Evolutionary conservation across 2,888 invertebrate species (phyloP).

Genomic region (Drosophila setosimentum): DNA sequence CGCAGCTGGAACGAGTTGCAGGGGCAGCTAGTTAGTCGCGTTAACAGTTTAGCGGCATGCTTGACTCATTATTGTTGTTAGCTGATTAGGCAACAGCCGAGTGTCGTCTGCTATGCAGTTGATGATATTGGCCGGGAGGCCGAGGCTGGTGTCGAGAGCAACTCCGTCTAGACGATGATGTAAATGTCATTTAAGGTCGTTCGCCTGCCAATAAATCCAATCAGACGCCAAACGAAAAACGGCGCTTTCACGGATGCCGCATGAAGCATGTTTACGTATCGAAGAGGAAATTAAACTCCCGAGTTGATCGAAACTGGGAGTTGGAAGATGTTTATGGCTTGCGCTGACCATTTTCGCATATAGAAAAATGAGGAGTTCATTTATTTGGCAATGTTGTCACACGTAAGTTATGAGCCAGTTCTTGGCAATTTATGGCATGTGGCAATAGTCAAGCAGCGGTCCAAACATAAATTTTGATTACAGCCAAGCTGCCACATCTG

Average conservation of each 20-base stretch:
- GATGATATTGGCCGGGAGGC: constrained; percentile 26
- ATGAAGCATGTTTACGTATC: constrained; percentile 41
- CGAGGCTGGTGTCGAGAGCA: not conserved
- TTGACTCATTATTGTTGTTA: constrained; percentile 29
- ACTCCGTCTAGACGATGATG: constrained; percentile 65
- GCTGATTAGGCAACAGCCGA: constrained; percentile 27
- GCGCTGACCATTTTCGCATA: constrained; percentile 34
- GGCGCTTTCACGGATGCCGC: constrained; percentile 8
- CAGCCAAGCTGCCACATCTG: constrained; percentile 33
- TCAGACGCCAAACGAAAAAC: constrained; percentile 40
- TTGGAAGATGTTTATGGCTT: constrained; percentile 4
- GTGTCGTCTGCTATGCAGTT: constrained; percentile 5
- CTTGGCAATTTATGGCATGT: constrained; percentile 70
- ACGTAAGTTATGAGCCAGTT: constrained; percentile 67
- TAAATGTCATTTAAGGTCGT: constrained; percentile 71
- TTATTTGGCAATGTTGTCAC: constrained; percentile 72
- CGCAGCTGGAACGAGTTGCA: constrained; percentile 51
- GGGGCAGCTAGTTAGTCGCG: constrained; percentile 16
- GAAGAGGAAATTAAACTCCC: constrained; percentile 71
- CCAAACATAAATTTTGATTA: constrained; percentile 77
- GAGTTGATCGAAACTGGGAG: constrained; percentile 41
- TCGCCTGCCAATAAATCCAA: constrained; percentile 75
- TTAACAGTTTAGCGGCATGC: constrained; percentile 32
- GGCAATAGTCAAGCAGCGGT: constrained; percentile 62
- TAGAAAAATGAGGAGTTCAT: constrained; percentile 68